These are phyloP conservation scores for Malacoraja senta DNA, from an alignment of 2,797 vertebrate genomes.

Conservation along the genomic window DNA sequence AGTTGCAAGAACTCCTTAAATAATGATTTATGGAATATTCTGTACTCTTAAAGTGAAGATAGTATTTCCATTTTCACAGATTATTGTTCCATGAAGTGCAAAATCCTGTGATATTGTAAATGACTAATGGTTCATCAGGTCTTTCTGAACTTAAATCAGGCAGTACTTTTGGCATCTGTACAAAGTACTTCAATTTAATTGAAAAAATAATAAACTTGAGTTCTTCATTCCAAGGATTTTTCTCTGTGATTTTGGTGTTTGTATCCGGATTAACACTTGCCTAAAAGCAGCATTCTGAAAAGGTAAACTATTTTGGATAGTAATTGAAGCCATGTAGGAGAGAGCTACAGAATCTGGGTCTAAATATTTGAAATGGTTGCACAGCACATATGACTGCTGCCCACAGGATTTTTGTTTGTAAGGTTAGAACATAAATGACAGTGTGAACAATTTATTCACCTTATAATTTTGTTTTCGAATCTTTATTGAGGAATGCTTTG, in stretches of 20 bases:
- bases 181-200: not conserved
- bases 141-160: conserved; percentile 18
- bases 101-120: conserved; percentile 20
- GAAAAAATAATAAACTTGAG: not conserved
- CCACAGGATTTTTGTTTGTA: not conserved
- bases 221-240: not conserved
- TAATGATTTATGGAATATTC: conserved; percentile 18
- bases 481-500: not conserved
- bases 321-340: not conserved
- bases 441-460: too few relatives aligned
- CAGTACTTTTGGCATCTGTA: conserved; percentile 1
- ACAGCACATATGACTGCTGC: not conserved
- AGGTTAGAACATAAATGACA: not conserved
- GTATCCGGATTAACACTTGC: too few relatives aligned
- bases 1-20: not conserved
- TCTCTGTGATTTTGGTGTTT: not conserved
- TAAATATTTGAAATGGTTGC: not conserved
- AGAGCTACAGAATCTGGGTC: not conserved
- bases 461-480: not conserved
- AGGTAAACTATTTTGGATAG: not conserved
- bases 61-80: not conserved
- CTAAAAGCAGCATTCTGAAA: not conserved
- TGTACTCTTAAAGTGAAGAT: conserved; percentile 23
- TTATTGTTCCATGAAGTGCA: conserved; percentile 23
- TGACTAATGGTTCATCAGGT: conserved; percentile 16